A percentile compares a stretch with the other conserved stretches of the same genome.
Evolutionary conservation across 2,888 invertebrate genomes (phyloP).

Genomic region (Cataglyphis livida): DNA sequence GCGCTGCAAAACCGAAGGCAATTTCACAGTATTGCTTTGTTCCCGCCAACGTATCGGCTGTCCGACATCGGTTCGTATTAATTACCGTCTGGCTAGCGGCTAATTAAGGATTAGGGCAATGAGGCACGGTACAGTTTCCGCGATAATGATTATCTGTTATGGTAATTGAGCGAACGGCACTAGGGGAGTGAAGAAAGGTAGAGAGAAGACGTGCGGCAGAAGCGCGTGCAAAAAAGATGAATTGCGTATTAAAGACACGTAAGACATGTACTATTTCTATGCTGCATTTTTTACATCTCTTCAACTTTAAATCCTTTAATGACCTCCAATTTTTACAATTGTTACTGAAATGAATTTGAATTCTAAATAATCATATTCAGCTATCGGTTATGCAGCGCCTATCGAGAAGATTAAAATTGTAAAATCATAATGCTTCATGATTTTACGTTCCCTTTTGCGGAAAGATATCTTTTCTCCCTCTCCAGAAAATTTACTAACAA

Average conservation of each 20-base stretch:
- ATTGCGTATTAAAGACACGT: neutral
- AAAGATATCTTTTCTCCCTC: slow-evolving; percentile 16
- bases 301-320: neutral
- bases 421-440: neutral
- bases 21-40: slow-evolving; percentile 56
- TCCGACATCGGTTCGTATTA: slow-evolving; percentile 77
- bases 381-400: neutral
- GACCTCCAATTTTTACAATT: too few relatives aligned
- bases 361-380: neutral
- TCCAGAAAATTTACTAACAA: neutral
- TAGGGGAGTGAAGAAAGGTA: slow-evolving; percentile 55
- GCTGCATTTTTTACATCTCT: neutral
- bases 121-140: slow-evolving; percentile 81
- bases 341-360: neutral
- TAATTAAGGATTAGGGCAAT: slow-evolving; percentile 83
- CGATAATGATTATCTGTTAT: slow-evolving; percentile 82
- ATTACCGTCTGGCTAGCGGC: slow-evolving; percentile 80
- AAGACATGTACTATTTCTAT: neutral
- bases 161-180: slow-evolving; percentile 80
- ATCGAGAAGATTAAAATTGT: neutral
- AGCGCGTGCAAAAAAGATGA: slow-evolving; percentile 22
- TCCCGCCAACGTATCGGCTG: slow-evolving; percentile 75
- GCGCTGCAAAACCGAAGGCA: neutral
- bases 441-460: neutral
- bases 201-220: slow-evolving; percentile 23